Evolutionary conservation across 30 jellyfish, hydroid and myxozoan genomes (phyloP).

Genomic region (Sanderia malayensis): DNA sequence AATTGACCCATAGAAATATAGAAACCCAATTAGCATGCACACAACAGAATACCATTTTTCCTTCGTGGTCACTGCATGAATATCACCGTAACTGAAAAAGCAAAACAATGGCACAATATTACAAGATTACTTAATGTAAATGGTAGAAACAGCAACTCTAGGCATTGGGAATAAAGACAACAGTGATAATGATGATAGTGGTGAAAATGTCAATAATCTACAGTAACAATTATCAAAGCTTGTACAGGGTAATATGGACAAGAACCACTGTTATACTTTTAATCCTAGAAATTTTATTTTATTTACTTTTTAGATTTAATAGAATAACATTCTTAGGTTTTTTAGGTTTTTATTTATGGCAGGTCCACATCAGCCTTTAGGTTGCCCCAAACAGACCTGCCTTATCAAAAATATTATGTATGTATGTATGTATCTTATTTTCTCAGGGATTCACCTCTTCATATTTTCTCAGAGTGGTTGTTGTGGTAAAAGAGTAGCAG

Average conservation of each 20-base stretch:
- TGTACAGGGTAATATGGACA: neutral
- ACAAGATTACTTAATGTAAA: neutral
- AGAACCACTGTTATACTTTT: neutral
- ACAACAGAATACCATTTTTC: slow-evolving; percentile 63
- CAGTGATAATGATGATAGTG: neutral
- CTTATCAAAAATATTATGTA: too few relatives aligned
- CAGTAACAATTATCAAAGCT: neutral
- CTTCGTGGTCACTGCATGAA: slow-evolving; percentile 51
- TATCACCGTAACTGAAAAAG: slow-evolving; percentile 62
- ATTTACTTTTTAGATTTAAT: neutral
- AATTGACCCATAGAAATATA: slow-evolving; percentile 70
- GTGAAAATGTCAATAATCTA: neutral
- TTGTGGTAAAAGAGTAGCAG: too few relatives aligned
- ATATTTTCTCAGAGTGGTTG: too few relatives aligned
- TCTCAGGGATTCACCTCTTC: too few relatives aligned
- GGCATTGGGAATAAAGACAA: neutral
- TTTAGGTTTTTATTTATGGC: slow-evolving; percentile 20
- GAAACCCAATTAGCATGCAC: slow-evolving; percentile 68
- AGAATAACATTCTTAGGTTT: neutral
- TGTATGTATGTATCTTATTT: neutral
- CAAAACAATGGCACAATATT: neutral
- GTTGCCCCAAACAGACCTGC: slow-evolving; percentile 27
- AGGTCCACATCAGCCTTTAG: slow-evolving; percentile 54
- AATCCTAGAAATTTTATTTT: neutral
- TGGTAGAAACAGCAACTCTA: neutral